Evolutionary conservation across 2,888 invertebrate genomes (phyloP).

Genomic region (Dynastes maya): DNA sequence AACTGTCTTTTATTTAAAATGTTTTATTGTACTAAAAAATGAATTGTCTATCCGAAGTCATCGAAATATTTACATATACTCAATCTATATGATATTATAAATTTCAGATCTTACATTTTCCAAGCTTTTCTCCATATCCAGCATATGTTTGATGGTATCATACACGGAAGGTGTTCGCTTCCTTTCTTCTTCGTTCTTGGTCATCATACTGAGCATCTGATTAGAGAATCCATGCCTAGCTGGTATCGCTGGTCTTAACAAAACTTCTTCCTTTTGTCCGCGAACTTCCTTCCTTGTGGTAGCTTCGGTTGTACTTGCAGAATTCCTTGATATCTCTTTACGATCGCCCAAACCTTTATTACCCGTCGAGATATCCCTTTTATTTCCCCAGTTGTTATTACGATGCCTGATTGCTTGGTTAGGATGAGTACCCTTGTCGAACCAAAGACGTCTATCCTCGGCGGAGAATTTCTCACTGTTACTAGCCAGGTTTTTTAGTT

Average conservation of each 20-base stretch:
- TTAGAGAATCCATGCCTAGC: slow-evolving; percentile 73
- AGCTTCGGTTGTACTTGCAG: slow-evolving; percentile 53
- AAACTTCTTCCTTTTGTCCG: slow-evolving; percentile 78
- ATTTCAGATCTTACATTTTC: slow-evolving; percentile 71
- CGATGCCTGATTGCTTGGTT: slow-evolving; percentile 70
- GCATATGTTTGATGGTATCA: slow-evolving; percentile 74
- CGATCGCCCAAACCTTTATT: slow-evolving; percentile 41
- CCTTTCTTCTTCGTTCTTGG: slow-evolving; percentile 62
- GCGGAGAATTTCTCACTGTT: slow-evolving; percentile 50
- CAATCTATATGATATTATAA: background rate
- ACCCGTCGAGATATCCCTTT: slow-evolving; percentile 63
- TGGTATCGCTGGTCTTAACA: slow-evolving; percentile 76
- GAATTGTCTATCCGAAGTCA: background rate
- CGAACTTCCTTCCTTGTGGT: slow-evolving; percentile 58
- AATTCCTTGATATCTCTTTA: slow-evolving; percentile 32
- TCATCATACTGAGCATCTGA: slow-evolving; percentile 72
- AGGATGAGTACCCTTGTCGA: slow-evolving; percentile 64
- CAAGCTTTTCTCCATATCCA: slow-evolving; percentile 73
- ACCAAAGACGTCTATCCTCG: slow-evolving; percentile 59
- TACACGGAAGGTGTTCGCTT: slow-evolving; percentile 72
- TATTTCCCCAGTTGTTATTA: slow-evolving; percentile 69
- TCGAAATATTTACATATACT: background rate
- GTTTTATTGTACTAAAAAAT: too few species aligned
- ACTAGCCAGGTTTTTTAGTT: slow-evolving; percentile 73
- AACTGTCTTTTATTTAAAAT: too few species aligned